A percentile compares a stretch with the other conserved stretches of the same genome.
Evolutionary conservation across 2,888 invertebrate species (phyloP).

Genomic region (Leptinotarsa juncta): DNA sequence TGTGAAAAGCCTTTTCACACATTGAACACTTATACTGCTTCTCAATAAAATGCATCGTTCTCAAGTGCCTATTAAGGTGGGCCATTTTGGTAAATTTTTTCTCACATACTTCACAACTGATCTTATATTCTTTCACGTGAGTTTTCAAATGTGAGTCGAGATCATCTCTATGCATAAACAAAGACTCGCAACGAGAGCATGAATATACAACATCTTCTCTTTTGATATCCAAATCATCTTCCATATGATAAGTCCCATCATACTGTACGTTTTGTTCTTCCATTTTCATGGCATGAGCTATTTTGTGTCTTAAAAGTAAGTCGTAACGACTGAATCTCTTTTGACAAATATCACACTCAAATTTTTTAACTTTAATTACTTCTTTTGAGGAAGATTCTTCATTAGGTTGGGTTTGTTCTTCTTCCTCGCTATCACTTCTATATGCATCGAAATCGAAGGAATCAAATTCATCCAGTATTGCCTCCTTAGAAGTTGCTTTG

Average conservation of each 20-base stretch:
- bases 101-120: constrained; percentile 69
- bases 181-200: constrained; percentile 48
- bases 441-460: constrained; percentile 38
- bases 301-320: constrained; percentile 59
- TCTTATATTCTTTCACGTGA: constrained; percentile 49
- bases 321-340: constrained; percentile 59
- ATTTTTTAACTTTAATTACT: constrained; percentile 51
- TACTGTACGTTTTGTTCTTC: constrained; percentile 51
- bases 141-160: constrained; percentile 49
- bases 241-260: constrained; percentile 44
- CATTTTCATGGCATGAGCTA: constrained; percentile 59
- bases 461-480: constrained; percentile 55
- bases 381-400: constrained; percentile 39
- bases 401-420: constrained; percentile 34
- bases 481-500: constrained; percentile 39
- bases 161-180: constrained; percentile 49
- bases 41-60: constrained; percentile 68
- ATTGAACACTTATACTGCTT: constrained; percentile 69
- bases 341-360: constrained; percentile 58
- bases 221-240: constrained; percentile 43
- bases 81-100: constrained; percentile 68
- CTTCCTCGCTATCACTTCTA: constrained; percentile 43
- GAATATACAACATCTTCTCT: constrained; percentile 46
- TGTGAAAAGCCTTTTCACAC: constrained; percentile 71
- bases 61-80: constrained; percentile 68